Evolutionary conservation across 2,888 invertebrate species (phyloP).

Genomic region (Hemicrepidius hirtus): DNA sequence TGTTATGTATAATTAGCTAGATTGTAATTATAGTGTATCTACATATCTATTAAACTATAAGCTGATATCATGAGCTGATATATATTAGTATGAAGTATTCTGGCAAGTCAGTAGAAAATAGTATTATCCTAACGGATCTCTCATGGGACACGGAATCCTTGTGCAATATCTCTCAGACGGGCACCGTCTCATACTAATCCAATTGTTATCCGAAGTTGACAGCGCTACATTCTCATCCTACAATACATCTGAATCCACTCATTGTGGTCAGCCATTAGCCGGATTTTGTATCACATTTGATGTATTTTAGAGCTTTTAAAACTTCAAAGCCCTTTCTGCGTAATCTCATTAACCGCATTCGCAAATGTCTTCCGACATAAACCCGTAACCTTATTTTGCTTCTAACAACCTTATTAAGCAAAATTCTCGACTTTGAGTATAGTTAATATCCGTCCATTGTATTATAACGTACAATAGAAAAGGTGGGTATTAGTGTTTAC

Average conservation of each 20-base stretch:
- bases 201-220: constrained; percentile 58
- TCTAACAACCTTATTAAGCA: constrained; percentile 1
- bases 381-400: not conserved
- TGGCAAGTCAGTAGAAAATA: constrained; percentile 40
- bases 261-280: constrained; percentile 52
- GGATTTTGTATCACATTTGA: constrained; percentile 50
- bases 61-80: not conserved
- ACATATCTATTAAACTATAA: constrained; percentile 31
- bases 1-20: not conserved
- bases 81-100: constrained; percentile 37
- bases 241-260: constrained; percentile 55
- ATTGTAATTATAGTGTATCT: not conserved
- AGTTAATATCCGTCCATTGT: not conserved
- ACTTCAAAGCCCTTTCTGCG: constrained; percentile 37
- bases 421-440: not conserved
- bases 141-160: constrained; percentile 50
- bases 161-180: constrained; percentile 54
- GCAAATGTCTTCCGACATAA: constrained; percentile 2
- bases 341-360: constrained; percentile 40
- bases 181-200: constrained; percentile 56
- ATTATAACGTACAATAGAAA: no score
- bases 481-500: no score
- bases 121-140: constrained; percentile 43
- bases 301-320: constrained; percentile 51
- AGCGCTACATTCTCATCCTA: constrained; percentile 56